These are phyloP conservation scores for Recurvirostra avosetta DNA, from an alignment of 2,113 vertebrate genomes.

Conservation along the genomic window DNA sequence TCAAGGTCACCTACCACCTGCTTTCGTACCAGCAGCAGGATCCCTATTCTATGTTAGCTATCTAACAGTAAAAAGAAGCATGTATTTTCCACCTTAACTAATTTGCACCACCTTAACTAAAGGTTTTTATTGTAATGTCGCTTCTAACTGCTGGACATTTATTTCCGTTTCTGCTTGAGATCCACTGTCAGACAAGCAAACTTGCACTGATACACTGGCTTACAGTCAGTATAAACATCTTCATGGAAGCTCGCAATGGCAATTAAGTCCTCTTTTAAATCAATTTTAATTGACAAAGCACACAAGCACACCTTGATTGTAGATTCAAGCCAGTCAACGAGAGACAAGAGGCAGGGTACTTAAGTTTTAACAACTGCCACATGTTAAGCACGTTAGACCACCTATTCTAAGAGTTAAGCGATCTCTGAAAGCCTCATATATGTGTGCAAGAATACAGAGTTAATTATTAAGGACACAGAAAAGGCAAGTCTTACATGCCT, in stretches of 20 bases:
- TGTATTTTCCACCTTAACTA: fast-evolving
- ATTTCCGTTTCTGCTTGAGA: not conserved
- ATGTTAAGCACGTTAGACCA: not conserved
- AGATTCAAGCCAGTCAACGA: not conserved
- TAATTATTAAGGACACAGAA: not conserved
- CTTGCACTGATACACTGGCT: not conserved
- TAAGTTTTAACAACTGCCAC: not conserved
- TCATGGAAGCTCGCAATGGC: not conserved
- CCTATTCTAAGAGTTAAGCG: not conserved
- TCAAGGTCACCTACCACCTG: not conserved
- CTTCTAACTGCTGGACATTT: not conserved
- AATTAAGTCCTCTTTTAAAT: not conserved
- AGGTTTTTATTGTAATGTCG: not conserved
- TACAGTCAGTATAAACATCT: not conserved
- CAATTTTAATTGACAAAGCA: not conserved
- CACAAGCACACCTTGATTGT: not conserved
- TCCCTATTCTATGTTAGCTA: not conserved
- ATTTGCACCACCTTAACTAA: not conserved
- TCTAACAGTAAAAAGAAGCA: not conserved
- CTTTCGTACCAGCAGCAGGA: not conserved
- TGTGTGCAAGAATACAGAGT: not conserved
- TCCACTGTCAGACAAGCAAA: not conserved
- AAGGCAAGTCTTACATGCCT: not conserved
- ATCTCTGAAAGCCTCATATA: not conserved
- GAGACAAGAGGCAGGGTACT: not conserved